Evolutionary conservation across 2,888 invertebrate genomes (phyloP).

Genomic region (Seira ritae): DNA sequence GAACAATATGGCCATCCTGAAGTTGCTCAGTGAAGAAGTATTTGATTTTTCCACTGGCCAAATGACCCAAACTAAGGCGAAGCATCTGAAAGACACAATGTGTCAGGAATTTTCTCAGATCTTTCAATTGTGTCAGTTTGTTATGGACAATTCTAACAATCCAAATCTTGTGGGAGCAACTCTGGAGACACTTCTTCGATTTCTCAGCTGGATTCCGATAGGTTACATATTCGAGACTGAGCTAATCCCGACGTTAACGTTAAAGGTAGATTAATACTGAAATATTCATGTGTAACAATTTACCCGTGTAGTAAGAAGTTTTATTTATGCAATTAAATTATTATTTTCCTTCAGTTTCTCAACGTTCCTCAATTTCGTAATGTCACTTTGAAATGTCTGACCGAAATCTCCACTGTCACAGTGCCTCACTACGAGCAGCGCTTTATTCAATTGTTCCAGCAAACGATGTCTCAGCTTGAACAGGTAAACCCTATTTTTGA

Average conservation of each 20-base stretch:
- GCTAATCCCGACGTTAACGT: conserved; percentile 93
- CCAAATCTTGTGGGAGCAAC: conserved; percentile 97
- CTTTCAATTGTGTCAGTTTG: conserved; percentile 98
- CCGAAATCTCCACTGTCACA: conserved; percentile 96
- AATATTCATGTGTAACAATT: too few species aligned
- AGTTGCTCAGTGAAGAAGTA: conserved; percentile 97
- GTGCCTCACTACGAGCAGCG: conserved; percentile 92
- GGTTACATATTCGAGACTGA: conserved; percentile 99
- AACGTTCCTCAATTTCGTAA: conserved; percentile 98
- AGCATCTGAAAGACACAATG: conserved; percentile 99
- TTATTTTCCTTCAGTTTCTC: conserved; percentile 91
- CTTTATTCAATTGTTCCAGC: conserved; percentile 91
- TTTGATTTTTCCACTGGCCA: conserved; percentile 99
- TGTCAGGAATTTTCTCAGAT: conserved; percentile 99
- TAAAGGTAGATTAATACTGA: conserved; percentile 81
- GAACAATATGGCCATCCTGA: conserved; percentile 99
- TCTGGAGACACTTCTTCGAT: conserved; percentile 95
- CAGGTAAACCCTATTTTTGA: conserved; percentile 77
- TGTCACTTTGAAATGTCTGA: conserved; percentile 97
- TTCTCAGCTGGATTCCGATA: conserved; percentile 99
- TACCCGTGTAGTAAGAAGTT: too few species aligned
- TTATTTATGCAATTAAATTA: too few species aligned
- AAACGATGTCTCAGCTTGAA: conserved; percentile 94
- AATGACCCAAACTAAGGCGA: conserved; percentile 99
- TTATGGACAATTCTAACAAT: conserved; percentile 98